Evolutionary conservation across 2,113 vertebrate genomes (phyloP), one percentile per base, ranked within the genome.

Genomic region (Silurus glanis): DNA sequence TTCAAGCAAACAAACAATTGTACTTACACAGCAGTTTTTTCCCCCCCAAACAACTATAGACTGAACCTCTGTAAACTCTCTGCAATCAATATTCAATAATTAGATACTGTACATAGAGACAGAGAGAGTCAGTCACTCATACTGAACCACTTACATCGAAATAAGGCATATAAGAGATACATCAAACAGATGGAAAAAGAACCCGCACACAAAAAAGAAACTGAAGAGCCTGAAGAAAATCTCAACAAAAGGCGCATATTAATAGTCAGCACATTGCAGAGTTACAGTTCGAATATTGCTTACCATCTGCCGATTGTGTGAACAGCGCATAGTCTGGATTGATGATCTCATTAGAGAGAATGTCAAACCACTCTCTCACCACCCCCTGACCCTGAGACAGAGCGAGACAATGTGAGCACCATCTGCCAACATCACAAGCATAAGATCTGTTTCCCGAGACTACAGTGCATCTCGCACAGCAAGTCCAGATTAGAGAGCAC

Each of bases 291-390:
- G 66, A 86, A 28, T 13, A 4, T 7, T 14, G 80, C 95, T 91
- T 96, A 99, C 98, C 98, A 92, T 99, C 98, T 85, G 97, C 97
- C 91, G 98, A 99, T 91, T 99, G 98, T 47, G 98, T 99, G 92
- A 99, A 99, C 85, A 99, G 94, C 19, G 96, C 98, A 19, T 99
- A 99, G 94, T 99, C 98, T 51, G 97, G 97, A 90, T 99, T 99
- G 93, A 99, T 97, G 91, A 99, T 99, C 92, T 99, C 98, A 95
- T 96, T 98, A 91, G 98, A 99, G 21, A 99, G 93, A 88, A 99
- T 97, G 94, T 99, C 98, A 92, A 99, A 99, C 98, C 98, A 99
- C 86, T 99, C 98, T 90, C 98, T 95, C 61, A 99, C 98, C 90
- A 99, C 98, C 82, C 98, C 98, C 92, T 99, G 97, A 86, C 98